Conservation (phyloP, 2,888 invertebrate genomes). For the Sphinx pinastri region DNA sequence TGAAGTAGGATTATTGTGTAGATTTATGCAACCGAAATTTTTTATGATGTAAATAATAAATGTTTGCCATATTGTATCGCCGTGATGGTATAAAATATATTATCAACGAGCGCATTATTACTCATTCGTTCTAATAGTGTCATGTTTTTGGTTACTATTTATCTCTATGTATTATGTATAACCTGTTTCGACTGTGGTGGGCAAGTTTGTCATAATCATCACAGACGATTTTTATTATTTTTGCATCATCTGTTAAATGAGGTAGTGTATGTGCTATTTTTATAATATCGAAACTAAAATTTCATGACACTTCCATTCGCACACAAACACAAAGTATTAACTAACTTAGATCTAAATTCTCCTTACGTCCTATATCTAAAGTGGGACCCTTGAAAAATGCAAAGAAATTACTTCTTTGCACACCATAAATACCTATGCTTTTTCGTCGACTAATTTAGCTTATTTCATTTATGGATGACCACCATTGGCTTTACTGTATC, state of each 20-base stretch:
- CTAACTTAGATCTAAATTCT: neutral
- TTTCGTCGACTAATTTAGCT: conserved; percentile 3
- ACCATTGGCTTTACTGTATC: conserved; percentile 37
- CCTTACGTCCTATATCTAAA: neutral
- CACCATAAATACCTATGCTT: neutral
- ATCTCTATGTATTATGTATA: neutral
- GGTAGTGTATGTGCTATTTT: conserved; percentile 17
- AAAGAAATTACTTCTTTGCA: conserved; percentile 4
- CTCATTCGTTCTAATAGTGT: neutral
- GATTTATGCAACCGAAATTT: too few relatives aligned
- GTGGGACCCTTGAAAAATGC: neutral
- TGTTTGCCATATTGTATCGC: too few relatives aligned
- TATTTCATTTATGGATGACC: neutral
- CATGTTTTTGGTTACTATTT: conserved; percentile 1
- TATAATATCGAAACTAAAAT: neutral
- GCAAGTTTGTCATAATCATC: conserved; percentile 1
- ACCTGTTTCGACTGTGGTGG: conserved; percentile 11
- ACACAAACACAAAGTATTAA: neutral
- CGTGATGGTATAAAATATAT: neutral
- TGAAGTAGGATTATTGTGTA: too few relatives aligned
- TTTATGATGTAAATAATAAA: too few relatives aligned
- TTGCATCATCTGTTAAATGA: conserved; percentile 5
- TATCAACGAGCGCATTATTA: neutral
- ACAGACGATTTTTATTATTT: conserved; percentile 4
- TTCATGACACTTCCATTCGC: conserved; percentile 16